These are phyloP conservation scores for Caenorhabditis afra DNA, from an alignment of 2,888 invertebrate genomes.

Conservation along the genomic window DNA sequence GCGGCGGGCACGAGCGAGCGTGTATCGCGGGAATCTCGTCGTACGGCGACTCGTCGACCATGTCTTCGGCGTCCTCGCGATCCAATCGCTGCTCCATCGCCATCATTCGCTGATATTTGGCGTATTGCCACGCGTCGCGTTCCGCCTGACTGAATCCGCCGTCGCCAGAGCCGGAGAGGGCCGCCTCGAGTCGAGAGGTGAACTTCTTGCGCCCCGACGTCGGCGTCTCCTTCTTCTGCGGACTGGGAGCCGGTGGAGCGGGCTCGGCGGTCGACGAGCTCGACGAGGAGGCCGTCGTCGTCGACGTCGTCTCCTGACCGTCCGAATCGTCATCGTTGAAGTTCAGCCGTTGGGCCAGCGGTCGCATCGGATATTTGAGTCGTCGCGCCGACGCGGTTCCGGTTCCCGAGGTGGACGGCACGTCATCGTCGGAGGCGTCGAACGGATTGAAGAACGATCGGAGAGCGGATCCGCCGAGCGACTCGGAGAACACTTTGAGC, in stretches of 20 bases:
- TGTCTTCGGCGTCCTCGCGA: constrained; percentile 24
- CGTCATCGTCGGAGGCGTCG: constrained; percentile 57
- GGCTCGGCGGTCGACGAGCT: constrained; percentile 49
- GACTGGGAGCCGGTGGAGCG: constrained; percentile 6
- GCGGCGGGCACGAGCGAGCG: constrained; percentile 47
- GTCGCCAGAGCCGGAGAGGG: constrained; percentile 28
- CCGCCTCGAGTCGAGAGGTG: neutral
- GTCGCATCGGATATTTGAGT: neutral
- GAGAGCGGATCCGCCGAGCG: constrained; percentile 9
- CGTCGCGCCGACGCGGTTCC: too few relatives aligned
- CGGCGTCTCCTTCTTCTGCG: constrained; percentile 14
- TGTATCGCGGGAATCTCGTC: neutral
- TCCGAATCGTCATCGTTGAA: constrained; percentile 44
- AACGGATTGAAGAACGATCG: constrained; percentile 28
- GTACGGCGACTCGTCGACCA: constrained; percentile 29
- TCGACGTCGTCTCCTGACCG: constrained; percentile 39
- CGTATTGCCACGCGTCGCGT: constrained; percentile 1
- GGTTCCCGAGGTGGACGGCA: constrained; percentile 29
- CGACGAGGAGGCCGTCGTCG: constrained; percentile 46
- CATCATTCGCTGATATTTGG: constrained; percentile 49
- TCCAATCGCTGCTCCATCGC: constrained; percentile 27
- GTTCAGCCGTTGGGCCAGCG: constrained; percentile 8
- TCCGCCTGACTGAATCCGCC: constrained; percentile 26
- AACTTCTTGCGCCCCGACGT: constrained; percentile 21
- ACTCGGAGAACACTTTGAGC: constrained; percentile 28